Evolutionary conservation across 2,888 invertebrate genomes (phyloP), one percentile per base, ranked within the genome.

Genomic region (Rapana venosa): DNA sequence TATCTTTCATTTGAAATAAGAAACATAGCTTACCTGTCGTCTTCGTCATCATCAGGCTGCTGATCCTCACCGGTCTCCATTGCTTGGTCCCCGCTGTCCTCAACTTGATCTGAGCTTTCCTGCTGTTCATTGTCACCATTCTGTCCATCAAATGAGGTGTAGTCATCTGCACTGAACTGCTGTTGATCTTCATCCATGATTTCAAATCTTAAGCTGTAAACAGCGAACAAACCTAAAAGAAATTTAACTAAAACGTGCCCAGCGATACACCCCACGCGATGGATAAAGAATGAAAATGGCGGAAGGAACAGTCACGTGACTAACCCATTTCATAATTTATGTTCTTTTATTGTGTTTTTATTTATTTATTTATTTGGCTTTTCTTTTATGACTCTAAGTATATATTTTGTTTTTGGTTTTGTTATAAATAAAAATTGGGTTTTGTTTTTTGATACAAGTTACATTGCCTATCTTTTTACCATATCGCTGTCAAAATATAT

Each of bases 31-130:
- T 88, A 92, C 92, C 92, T 90, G 66, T 92, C 92, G 88, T 93
- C 93, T 58, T 93, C 93, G 36, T 87, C 86, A 30, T 91, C 91
- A 30, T 66, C 91, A 8, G 58, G 77, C 35, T 87, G 91, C 79
- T 89, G 91, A 13, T 88, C 90, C 6, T 83, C 92, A n/a, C 91
- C 92, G 20, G 81, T 83, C 66, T 90, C 91, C 83, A 74, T 91
- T 20, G 83, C 88, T 87, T 92, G 91, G 70, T 90, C 91, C 2
- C 90, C 90, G 0, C 88, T 89, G 83, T 85, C 90, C n/a, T 88
- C 90, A 26, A 88, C 91, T 79, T 90, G 87, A 90, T 92, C 92
- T 88, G 90, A 81, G 6, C 89, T 91, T 90, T 92, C 93, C 90
- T 88, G 74, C 36, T 88, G 70, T 87, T 90, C 88, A 56, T 87